A percentile compares a stretch with the other conserved stretches of the same genome.
phyloP scores from a whole-genome alignment of 2,888 invertebrate species.

The Bellardia pandia region DNA sequence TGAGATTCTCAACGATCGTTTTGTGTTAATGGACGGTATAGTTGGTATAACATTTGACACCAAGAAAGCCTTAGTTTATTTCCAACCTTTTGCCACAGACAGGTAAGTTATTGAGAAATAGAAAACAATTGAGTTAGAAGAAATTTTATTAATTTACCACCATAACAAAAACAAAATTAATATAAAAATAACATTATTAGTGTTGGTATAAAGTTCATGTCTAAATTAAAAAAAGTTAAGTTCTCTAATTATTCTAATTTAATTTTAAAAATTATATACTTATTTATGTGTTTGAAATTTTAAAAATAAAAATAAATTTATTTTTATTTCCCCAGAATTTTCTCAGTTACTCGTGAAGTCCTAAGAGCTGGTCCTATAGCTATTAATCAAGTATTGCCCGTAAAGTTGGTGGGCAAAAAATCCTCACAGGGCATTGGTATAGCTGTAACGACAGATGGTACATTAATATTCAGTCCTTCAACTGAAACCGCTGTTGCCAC shows the following conservation, averaged over 20 bases:
- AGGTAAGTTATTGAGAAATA: constrained; percentile 81
- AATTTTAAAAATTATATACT: no score
- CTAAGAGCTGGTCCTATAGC: constrained; percentile 90
- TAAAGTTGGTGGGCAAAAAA: constrained; percentile 91
- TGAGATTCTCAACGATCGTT: constrained; percentile 88
- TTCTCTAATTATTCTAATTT: no score
- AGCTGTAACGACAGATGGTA: constrained; percentile 90
- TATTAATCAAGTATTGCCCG: constrained; percentile 89
- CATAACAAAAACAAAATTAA: no score
- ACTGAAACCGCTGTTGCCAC: constrained; percentile 92
- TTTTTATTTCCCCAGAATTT: constrained; percentile 85
- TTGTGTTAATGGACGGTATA: constrained; percentile 89
- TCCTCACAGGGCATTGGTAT: constrained; percentile 93
- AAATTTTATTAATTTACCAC: no score
- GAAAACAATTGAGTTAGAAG: no score
- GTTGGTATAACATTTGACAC: constrained; percentile 88
- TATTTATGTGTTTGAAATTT: no score
- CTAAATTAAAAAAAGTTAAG: no score
- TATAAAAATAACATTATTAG: no score
- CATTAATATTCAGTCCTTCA: constrained; percentile 91
- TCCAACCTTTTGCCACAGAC: constrained; percentile 89
- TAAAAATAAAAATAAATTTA: no score
- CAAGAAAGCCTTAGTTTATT: constrained; percentile 86
- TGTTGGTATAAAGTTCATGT: no score
- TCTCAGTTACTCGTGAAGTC: constrained; percentile 90